Conservation (phyloP, 2,113 vertebrate genomes). For the pig (Sus scrofa) region DNA sequence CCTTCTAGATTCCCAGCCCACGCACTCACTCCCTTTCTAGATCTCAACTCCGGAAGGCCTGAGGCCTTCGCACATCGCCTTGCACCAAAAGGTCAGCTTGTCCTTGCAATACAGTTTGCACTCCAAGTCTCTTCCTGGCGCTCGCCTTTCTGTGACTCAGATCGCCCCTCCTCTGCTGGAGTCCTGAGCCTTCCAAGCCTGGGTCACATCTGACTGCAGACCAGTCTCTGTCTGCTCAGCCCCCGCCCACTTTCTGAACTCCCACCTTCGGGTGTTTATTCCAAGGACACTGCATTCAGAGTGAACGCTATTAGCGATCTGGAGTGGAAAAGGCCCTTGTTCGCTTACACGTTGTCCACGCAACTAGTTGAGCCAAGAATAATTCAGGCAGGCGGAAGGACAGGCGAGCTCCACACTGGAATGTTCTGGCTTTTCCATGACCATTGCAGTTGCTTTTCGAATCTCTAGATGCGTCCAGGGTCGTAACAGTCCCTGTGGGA, state of each 20-base stretch:
- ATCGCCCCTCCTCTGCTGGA: accelerated
- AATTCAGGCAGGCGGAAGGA: background rate
- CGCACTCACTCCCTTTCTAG: background rate
- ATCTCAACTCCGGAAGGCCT: background rate
- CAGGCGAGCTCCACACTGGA: accelerated
- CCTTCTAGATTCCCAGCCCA: accelerated
- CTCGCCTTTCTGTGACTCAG: background rate
- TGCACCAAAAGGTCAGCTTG: accelerated
- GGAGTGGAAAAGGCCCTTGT: background rate
- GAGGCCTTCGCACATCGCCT: background rate
- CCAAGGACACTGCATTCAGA: background rate
- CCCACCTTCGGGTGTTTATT: background rate
- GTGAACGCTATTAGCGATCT: background rate
- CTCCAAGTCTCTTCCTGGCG: background rate
- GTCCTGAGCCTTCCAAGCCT: background rate
- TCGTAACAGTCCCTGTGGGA: accelerated
- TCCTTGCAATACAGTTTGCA: accelerated
- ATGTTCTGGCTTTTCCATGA: background rate
- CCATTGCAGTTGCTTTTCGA: background rate
- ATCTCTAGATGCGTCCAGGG: background rate
- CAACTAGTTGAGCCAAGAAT: background rate
- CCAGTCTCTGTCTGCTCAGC: background rate
- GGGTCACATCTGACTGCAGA: background rate
- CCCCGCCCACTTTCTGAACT: background rate
- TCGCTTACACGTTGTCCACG: accelerated